phyloP scores from a whole-genome alignment of 2,888 invertebrate genomes.

The Eremobia ochroleuca region DNA sequence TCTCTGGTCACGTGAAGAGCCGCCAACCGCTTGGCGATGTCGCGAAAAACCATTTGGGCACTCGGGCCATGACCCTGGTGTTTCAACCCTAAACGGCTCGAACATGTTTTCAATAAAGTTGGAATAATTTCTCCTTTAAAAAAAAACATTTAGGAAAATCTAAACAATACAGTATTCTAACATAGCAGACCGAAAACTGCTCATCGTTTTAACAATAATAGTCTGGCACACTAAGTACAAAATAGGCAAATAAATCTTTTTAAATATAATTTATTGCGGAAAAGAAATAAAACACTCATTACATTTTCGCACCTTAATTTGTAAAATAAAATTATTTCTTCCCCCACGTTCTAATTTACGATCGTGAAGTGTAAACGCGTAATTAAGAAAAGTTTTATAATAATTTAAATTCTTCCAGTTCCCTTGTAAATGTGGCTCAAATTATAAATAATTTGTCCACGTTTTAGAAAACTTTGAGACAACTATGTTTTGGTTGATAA shows the following conservation, averaged over 20 bases:
- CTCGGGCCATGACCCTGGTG: too few relatives aligned
- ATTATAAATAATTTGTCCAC: constrained; percentile 47
- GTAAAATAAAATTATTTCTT: constrained; percentile 37
- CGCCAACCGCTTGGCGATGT: too few relatives aligned
- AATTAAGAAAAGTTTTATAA: constrained; percentile 53
- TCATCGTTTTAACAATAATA: not conserved
- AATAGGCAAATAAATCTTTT: constrained; percentile 31
- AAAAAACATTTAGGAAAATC: not conserved
- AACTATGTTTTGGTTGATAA: not conserved
- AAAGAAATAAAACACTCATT: constrained; percentile 43
- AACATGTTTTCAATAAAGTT: too few relatives aligned
- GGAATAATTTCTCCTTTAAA: too few relatives aligned
- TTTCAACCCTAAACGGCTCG: too few relatives aligned
- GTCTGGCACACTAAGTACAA: not conserved
- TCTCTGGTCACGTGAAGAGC: too few relatives aligned
- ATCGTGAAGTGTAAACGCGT: constrained; percentile 51
- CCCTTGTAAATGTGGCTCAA: constrained; percentile 28
- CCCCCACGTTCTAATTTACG: constrained; percentile 14
- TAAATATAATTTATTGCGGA: constrained; percentile 28
- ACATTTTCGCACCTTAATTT: constrained; percentile 37
- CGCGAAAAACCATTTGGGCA: too few relatives aligned
- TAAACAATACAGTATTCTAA: not conserved
- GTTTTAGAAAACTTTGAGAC: constrained; percentile 10
- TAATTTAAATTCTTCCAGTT: constrained; percentile 42
- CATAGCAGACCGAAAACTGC: not conserved